Evolutionary conservation across 1,140 invertebrate genomes (phyloP), one percentile per base, ranked within the genome.

Genomic region (Contarinia nasturtii): DNA sequence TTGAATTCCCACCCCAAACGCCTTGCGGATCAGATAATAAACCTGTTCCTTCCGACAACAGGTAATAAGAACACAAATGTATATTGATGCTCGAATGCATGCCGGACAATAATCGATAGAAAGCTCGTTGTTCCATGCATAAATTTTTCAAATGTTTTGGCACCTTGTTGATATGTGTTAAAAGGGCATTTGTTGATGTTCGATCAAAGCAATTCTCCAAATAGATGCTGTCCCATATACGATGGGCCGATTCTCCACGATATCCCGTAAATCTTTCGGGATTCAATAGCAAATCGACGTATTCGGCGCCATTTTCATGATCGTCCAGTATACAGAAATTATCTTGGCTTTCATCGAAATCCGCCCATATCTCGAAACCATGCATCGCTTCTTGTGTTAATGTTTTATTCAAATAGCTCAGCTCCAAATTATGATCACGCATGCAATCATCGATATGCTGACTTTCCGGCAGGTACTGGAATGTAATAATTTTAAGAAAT

Each of bases 191-290:
- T 36, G 4, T 20, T 14, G 10, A 34, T 33, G 11, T 46, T 46
- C 1, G 45, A 22, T 33, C 17, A 15, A 99, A 99, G 67, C 96
- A 99, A 67, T 99, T 99, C 69, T 99, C 96, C 70, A 89, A 77
- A 59, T 99, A 99, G 56, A 99, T 98, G 56, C 81, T 84, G 34
- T 79, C 77, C 96, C 96, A 99, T 51, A 99, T 89, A 54, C 90
- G 76, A 55, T 92, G 86, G 11, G 95, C 90, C 21, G 91, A 94
- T 34, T 75, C 66, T 8, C 96, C 96, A 58, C 80, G 82, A 59
- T 98, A 98, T 2, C 95, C 94, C 5, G 93, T 98, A 64, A 88
- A 99, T 48, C 93, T 68, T 69, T 99, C 96, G 38, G 94, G 95
- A 70, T 99, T 99, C 7, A 95, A 64, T 33, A 87, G 69, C 38